Evolutionary conservation across 2,888 invertebrate species (phyloP).

Genomic region (Cosmia trapezina): DNA sequence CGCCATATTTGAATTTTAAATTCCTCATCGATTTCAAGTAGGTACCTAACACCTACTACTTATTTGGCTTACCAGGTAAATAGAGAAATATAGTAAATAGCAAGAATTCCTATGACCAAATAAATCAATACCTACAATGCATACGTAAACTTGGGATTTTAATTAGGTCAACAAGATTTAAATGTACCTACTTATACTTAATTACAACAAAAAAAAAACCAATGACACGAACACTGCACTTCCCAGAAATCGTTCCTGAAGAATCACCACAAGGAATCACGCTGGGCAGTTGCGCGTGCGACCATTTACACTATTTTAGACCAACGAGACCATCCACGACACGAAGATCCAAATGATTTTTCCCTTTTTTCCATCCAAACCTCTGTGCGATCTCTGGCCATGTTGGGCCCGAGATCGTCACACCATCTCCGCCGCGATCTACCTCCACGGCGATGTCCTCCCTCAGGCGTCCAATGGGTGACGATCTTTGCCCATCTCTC

Average conservation of each 20-base stretch:
- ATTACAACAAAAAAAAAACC: neutral
- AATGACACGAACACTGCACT: neutral
- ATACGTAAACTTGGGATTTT: neutral
- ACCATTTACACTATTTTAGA: too few species aligned
- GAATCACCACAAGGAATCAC: too few species aligned
- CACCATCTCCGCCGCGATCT: neutral
- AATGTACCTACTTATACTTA: neutral
- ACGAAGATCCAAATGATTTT: too few species aligned
- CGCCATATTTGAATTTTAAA: neutral
- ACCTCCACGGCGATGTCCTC: neutral
- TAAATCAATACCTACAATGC: neutral
- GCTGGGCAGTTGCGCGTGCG: neutral
- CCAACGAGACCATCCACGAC: neutral
- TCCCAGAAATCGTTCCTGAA: neutral
- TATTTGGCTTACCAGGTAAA: conserved; percentile 12
- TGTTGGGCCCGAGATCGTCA: neutral
- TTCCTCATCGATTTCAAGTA: conserved; percentile 18
- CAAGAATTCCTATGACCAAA: neutral
- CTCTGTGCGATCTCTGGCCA: neutral
- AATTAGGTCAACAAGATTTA: neutral
- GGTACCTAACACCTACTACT: neutral
- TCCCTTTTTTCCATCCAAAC: neutral
- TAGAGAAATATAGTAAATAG: too few species aligned
- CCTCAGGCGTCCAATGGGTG: neutral
- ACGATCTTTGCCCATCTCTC: neutral